These are phyloP conservation scores for Calliphora vicina DNA, from an alignment of 1,140 invertebrate genomes.

Conservation along the genomic window DNA sequence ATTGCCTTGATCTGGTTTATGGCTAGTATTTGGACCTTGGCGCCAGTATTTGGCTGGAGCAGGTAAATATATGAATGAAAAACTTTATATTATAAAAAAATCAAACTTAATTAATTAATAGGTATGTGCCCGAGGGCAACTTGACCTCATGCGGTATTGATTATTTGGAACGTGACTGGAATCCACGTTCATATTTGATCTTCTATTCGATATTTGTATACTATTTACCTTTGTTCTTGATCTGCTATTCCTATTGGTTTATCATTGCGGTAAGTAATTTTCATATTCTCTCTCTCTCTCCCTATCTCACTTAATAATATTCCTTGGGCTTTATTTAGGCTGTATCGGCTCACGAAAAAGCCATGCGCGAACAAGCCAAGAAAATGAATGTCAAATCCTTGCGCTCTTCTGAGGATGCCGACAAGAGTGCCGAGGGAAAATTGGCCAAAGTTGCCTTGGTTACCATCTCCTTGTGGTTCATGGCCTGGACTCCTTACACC, in stretches of 20 bases:
- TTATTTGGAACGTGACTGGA: slow-evolving; percentile 75
- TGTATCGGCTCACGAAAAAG: slow-evolving; percentile 80
- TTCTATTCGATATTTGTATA: slow-evolving; percentile 77
- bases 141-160: slow-evolving; percentile 87
- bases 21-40: slow-evolving; percentile 73
- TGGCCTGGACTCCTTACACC: slow-evolving; percentile 86
- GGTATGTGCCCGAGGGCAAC: slow-evolving; percentile 88
- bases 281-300: no score
- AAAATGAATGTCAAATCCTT: slow-evolving; percentile 86
- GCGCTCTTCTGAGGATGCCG: slow-evolving; percentile 72
- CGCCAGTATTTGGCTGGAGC: slow-evolving; percentile 75
- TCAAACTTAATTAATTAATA: slow-evolving; percentile 50
- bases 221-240: slow-evolving; percentile 74
- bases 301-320: slow-evolving; percentile 37
- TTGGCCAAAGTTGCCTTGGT: slow-evolving; percentile 82
- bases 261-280: slow-evolving; percentile 73
- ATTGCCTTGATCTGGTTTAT: slow-evolving; percentile 76
- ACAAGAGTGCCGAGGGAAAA: slow-evolving; percentile 77
- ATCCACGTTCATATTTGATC: slow-evolving; percentile 74
- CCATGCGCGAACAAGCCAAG: slow-evolving; percentile 83
- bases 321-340: slow-evolving; percentile 64
- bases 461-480: slow-evolving; percentile 83
- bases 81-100: neutral
- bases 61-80: slow-evolving; percentile 61
- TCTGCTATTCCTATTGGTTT: slow-evolving; percentile 81